phyloP scores from a whole-genome alignment of 1,140 invertebrate genomes.

The Drosophila takahashii region DNA sequence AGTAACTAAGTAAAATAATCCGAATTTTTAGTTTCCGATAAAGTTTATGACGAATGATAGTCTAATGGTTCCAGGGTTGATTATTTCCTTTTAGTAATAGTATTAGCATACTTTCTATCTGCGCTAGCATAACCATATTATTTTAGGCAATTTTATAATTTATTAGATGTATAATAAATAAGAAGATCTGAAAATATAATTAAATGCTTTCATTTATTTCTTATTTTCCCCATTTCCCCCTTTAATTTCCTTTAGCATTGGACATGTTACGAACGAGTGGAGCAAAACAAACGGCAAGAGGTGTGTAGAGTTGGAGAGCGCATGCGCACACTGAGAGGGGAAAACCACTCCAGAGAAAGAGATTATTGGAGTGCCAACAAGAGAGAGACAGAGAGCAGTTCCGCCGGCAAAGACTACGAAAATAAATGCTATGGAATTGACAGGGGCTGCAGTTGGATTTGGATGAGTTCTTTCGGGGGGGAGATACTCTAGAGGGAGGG shows the following conservation, averaged over 20 bases:
- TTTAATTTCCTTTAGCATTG: background rate
- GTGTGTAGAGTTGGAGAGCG: conserved; percentile 70
- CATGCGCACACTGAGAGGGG: conserved; percentile 52
- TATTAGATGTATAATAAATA: too few species aligned
- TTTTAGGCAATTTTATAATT: too few species aligned
- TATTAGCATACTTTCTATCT: too few species aligned
- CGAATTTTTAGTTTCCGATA: too few species aligned
- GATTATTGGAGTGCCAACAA: background rate
- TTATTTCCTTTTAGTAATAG: too few species aligned
- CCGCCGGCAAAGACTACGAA: conserved; percentile 57
- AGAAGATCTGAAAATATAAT: too few species aligned
- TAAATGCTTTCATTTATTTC: too few species aligned
- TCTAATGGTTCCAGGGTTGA: too few species aligned
- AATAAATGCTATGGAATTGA: conserved; percentile 58
- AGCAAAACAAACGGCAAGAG: conserved; percentile 69
- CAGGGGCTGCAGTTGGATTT: conserved; percentile 37
- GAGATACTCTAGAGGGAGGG: background rate
- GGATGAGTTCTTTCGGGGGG: conserved; percentile 7
- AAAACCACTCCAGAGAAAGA: conserved; percentile 6
- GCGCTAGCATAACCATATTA: too few species aligned
- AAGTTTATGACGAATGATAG: too few species aligned
- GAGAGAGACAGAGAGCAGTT: conserved; percentile 18
- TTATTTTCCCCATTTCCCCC: too few species aligned
- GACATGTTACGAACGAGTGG: conserved; percentile 67
- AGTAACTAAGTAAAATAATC: too few species aligned